These are phyloP conservation scores for Noctua janthina DNA, from an alignment of 2,888 invertebrate species.

Conservation along the genomic window DNA sequence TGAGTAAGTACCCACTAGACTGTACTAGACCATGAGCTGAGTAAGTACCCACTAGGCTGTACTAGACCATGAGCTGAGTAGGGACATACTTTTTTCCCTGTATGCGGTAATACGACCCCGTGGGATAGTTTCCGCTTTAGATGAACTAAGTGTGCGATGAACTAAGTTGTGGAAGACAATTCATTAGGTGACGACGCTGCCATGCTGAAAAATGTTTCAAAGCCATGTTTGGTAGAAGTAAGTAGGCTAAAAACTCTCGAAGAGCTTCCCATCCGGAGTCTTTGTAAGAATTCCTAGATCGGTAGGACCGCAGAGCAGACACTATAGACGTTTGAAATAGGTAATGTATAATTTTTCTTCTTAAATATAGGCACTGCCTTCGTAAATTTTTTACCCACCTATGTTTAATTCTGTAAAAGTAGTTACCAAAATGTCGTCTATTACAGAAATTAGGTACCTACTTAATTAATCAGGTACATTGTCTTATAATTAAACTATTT, in stretches of 20 bases:
- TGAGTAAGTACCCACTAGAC: no score
- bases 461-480: not conserved
- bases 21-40: no score
- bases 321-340: not conserved
- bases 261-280: not conserved
- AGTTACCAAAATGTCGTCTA: not conserved
- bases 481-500: constrained; percentile 8
- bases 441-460: not conserved
- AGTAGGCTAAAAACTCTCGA: not conserved
- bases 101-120: not conserved
- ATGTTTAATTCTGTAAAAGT: not conserved
- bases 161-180: not conserved
- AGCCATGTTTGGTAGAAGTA: not conserved
- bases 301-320: not conserved
- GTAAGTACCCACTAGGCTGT: no score
- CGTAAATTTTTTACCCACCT: not conserved
- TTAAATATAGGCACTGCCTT: not conserved
- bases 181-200: not conserved
- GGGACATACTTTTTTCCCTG: no score
- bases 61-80: no score
- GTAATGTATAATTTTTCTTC: not conserved
- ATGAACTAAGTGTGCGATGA: no score
- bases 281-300: not conserved
- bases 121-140: not conserved
- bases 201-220: not conserved